A percentile compares a stretch with the other conserved stretches of the same genome.
Evolutionary conservation across 2,888 invertebrate species (phyloP).

Genomic region (Microctonus aethiopoides): DNA sequence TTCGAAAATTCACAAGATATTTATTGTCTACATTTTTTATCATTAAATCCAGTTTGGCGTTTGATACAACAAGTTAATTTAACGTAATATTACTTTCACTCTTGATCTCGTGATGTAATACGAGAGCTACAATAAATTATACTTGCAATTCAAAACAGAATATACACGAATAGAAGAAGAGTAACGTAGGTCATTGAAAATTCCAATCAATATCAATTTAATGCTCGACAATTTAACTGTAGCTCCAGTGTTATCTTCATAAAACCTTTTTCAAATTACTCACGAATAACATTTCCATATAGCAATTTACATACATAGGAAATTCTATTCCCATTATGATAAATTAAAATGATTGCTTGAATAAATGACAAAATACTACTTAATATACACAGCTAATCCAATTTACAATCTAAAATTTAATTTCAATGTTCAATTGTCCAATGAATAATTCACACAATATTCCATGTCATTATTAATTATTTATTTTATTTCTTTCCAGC

Average conservation of each 20-base stretch:
- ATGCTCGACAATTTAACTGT: neutral
- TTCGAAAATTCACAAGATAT: no score
- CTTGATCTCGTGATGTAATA: neutral
- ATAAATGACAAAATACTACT: neutral
- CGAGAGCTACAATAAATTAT: neutral
- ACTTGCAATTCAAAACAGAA: neutral
- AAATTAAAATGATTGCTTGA: neutral
- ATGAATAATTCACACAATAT: conserved; percentile 31
- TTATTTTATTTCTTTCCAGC: neutral
- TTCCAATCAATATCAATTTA: neutral
- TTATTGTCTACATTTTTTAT: no score
- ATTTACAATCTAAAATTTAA: no score
- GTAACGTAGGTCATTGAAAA: neutral
- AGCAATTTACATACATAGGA: neutral
- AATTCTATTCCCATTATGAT: neutral
- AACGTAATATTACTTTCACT: neutral
- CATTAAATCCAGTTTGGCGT: no score
- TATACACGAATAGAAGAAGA: neutral
- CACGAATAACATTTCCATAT: neutral
- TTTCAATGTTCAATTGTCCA: no score
- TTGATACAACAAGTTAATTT: no score
- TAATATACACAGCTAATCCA: no score
- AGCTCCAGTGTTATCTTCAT: neutral
- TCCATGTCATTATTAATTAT: neutral
- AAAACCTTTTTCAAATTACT: neutral